Evolutionary conservation across 2,888 invertebrate species (phyloP), one percentile per base, ranked within the genome.

Genomic region (Brassicogethes aeneus): DNA sequence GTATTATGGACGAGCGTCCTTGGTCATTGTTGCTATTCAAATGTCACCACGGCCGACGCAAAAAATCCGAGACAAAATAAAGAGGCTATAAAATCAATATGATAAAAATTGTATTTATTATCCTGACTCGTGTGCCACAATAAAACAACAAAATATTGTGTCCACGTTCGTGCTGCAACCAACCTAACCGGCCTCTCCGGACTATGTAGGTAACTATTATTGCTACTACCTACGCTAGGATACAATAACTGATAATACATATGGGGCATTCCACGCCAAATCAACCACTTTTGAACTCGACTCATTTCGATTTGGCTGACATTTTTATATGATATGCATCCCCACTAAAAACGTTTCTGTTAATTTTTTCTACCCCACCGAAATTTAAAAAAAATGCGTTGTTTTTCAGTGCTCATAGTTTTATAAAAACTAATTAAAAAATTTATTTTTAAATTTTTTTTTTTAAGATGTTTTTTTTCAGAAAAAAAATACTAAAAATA

Each of bases 11-110:
- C 54, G 55, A 52, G 44, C 60, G 60, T 45, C 62, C 59, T 62
- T 61, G 62, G 57, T 52, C 60, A 59, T 58, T 60, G 60, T 59
- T 59, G 56, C 59, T 59, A 62, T 62, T 61, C 62, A 62, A 57
- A 58, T 61, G 62, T 61, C 61, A 61, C 58, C 50, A 43, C 44
- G 50, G 51, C 52, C 48, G 50, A 53, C 51, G 47, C 46, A 44
- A 41, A 48, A 52, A 53, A 45, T 45, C 45, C 57, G 52, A 56
- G 57, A 61, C 57, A 59, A 60, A 61, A 62, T 62, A 58, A 59
- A 60, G 59, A 58, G 55, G 54, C 59, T 53, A 60, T 58, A 60
- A 59, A 60, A 57, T 58, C 60, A 52, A 61, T 59, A 59, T 60
- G 55, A 61, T 60, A 61, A 62, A 62, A 62, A 61, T 61, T 48